These are phyloP conservation scores for Diadegma fenestrale DNA, from an alignment of 2,888 invertebrate genomes.

Conservation along the genomic window DNA sequence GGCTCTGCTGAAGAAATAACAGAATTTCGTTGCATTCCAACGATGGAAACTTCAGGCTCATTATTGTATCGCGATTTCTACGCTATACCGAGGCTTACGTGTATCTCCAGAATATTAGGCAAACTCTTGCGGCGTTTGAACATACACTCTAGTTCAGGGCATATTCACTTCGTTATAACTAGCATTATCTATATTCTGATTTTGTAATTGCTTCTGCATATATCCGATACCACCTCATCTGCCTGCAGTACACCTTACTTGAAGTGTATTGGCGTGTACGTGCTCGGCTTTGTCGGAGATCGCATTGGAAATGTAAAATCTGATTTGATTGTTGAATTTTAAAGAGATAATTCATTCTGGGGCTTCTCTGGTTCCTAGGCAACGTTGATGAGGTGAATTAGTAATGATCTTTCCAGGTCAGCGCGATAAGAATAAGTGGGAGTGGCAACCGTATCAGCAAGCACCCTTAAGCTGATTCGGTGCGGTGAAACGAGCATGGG, in stretches of 20 bases:
- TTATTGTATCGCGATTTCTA: slow-evolving; percentile 36
- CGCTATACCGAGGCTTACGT: slow-evolving; percentile 8
- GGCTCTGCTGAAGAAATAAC: too few relatives aligned
- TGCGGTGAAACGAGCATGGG: not conserved
- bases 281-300: not conserved
- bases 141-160: slow-evolving; percentile 4
- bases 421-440: not conserved
- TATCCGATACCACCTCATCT: not conserved
- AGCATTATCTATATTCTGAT: slow-evolving; percentile 1
- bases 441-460: slow-evolving; percentile 1
- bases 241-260: not conserved
- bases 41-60: too few relatives aligned
- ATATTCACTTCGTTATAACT: not conserved
- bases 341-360: not conserved
- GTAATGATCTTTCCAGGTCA: not conserved
- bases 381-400: not conserved
- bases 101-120: slow-evolving; percentile 48
- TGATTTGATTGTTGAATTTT: slow-evolving; percentile 4
- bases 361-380: not conserved
- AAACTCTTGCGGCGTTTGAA: slow-evolving; percentile 23
- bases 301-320: not conserved
- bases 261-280: not conserved
- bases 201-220: slow-evolving; percentile 12
- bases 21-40: too few relatives aligned
- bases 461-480: not conserved